Evolutionary conservation across 2,113 vertebrate genomes (phyloP).

Genomic region (Gasterosteus nipponicus): DNA sequence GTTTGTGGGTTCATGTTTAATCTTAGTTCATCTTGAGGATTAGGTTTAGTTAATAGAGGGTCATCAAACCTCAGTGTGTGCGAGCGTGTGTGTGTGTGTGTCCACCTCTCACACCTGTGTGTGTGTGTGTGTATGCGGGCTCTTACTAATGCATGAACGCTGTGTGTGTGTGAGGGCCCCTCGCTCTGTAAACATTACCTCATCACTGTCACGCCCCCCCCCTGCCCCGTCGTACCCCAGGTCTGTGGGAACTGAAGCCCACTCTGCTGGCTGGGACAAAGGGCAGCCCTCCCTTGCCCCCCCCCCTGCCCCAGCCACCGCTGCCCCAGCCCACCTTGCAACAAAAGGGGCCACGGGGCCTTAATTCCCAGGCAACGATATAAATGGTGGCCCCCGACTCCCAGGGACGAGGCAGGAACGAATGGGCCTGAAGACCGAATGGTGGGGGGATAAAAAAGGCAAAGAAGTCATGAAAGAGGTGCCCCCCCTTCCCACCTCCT

Average conservation of each 20-base stretch:
- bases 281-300: constrained; percentile 82
- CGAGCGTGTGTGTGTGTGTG: too few relatives aligned
- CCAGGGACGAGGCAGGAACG: constrained; percentile 65
- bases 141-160: constrained; percentile 2
- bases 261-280: constrained; percentile 88
- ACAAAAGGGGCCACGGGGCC: constrained; percentile 87
- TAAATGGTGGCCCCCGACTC: constrained; percentile 85
- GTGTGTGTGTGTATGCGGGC: background rate
- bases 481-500: constrained; percentile 35
- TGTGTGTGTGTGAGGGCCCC: constrained; percentile 53
- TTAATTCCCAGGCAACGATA: constrained; percentile 91
- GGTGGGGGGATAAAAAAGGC: constrained; percentile 56
- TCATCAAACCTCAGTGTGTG: too few relatives aligned
- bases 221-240: constrained; percentile 35
- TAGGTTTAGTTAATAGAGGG: background rate
- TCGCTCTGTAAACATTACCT: constrained; percentile 81
- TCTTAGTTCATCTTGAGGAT: background rate
- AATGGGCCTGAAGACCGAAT: constrained; percentile 62
- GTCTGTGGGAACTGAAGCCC: constrained; percentile 87
- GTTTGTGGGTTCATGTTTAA: background rate
- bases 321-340: constrained; percentile 71
- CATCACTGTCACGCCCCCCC: constrained; percentile 66
- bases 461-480: constrained; percentile 77
- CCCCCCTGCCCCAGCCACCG: constrained; percentile 56
- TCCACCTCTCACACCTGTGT: too few relatives aligned